A percentile compares a stretch with the other conserved stretches of the same genome.
phyloP scores from a whole-genome alignment of 2,797 vertebrate species.

The Poecilia wingei region DNA sequence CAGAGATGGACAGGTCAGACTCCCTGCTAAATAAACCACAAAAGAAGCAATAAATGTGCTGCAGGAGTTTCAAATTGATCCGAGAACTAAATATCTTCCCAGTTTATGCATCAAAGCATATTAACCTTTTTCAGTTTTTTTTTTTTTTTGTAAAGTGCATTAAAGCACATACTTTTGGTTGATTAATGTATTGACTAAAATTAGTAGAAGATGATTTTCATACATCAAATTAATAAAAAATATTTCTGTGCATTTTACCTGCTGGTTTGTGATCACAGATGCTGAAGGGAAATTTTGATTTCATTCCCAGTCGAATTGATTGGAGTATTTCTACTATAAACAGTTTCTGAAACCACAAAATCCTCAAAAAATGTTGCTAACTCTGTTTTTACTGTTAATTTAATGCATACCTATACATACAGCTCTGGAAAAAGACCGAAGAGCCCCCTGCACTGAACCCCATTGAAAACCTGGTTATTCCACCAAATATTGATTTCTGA shows the following conservation, averaged over 20 bases:
- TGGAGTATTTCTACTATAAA: not conserved
- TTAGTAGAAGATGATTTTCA: not conserved
- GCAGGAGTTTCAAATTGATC: not conserved
- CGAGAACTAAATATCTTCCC: not conserved
- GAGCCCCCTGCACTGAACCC: no score
- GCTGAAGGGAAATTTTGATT: not conserved
- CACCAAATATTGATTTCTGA: no score
- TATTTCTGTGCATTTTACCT: not conserved
- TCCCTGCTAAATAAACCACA: not conserved
- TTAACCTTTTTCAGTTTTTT: not conserved
- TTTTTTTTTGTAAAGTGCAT: not conserved
- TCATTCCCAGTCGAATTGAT: not conserved
- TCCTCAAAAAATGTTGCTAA: not conserved
- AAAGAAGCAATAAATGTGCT: not conserved
- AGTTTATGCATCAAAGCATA: not conserved
- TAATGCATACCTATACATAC: no score
- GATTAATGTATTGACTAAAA: not conserved
- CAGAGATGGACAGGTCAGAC: not conserved
- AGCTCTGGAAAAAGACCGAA: no score
- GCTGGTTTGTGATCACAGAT: not conserved
- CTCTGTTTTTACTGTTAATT: no score
- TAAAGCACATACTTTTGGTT: not conserved
- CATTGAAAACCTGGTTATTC: no score
- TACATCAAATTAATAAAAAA: not conserved
- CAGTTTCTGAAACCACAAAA: not conserved